Evolutionary conservation across 2,888 invertebrate species (phyloP).

Genomic region (Galerucella calmariensis): DNA sequence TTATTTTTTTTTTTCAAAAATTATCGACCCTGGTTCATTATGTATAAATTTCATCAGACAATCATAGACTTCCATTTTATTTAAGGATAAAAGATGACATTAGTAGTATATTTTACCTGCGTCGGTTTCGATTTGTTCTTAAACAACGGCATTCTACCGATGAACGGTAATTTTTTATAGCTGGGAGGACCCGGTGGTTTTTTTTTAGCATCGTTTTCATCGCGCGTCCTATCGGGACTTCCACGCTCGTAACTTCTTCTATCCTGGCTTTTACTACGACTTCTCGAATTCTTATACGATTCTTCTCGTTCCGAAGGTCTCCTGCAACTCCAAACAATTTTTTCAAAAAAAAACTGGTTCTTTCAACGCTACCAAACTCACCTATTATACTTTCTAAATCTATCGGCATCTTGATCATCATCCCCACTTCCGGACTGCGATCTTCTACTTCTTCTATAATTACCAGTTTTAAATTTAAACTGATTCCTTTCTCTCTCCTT

Average conservation of each 20-base stretch:
- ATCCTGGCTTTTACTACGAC: conserved; percentile 37
- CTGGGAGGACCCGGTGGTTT: conserved; percentile 63
- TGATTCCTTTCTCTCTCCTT: conserved; percentile 58
- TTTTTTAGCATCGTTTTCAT: conserved; percentile 42
- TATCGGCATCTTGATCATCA: conserved; percentile 36
- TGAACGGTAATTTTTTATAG: conserved; percentile 83
- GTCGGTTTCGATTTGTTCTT: conserved; percentile 68
- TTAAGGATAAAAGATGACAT: background rate
- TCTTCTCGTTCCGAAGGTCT: conserved; percentile 37
- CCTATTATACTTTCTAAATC: conserved; percentile 35
- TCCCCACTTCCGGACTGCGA: conserved; percentile 42
- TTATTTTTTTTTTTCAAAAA: too few species aligned
- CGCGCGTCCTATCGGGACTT: conserved; percentile 22
- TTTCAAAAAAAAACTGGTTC: background rate
- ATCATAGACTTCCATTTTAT: too few species aligned
- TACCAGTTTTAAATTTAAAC: conserved; percentile 60
- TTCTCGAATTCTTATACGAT: conserved; percentile 40
- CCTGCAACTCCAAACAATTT: background rate
- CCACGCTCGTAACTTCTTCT: background rate
- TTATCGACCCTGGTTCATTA: too few species aligned
- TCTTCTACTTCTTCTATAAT: conserved; percentile 41
- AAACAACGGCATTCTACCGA: conserved; percentile 86
- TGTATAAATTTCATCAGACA: too few species aligned
- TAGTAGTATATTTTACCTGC: conserved; percentile 50
- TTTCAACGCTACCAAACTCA: background rate